Conservation (phyloP, 2,888 invertebrate species). For the Hipparchia semele region DNA sequence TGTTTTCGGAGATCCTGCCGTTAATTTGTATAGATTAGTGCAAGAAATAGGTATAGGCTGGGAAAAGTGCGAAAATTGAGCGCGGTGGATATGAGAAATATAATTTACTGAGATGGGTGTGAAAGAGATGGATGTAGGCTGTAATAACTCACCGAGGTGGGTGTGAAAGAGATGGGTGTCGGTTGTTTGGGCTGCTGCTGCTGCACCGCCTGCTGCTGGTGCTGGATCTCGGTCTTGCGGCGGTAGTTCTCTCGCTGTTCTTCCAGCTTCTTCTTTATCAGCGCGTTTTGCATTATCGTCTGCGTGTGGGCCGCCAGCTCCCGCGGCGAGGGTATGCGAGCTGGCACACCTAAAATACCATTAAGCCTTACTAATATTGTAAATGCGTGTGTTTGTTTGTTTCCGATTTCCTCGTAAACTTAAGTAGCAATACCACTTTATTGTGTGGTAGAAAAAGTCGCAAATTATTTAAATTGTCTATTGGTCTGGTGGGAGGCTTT, state of each 20-base stretch:
- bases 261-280: slow-evolving; percentile 94
- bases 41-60: background rate
- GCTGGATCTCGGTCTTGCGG: slow-evolving; percentile 86
- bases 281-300: slow-evolving; percentile 92
- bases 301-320: slow-evolving; percentile 94
- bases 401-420: too few species aligned
- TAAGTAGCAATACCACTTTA: too few species aligned
- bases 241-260: slow-evolving; percentile 93
- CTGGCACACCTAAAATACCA: slow-evolving; percentile 82
- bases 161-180: slow-evolving; percentile 92
- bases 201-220: slow-evolving; percentile 60
- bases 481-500: too few species aligned
- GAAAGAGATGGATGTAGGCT: background rate
- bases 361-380: too few species aligned
- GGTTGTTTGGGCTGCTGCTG: slow-evolving; percentile 65
- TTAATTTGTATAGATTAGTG: too few species aligned
- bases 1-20: too few species aligned
- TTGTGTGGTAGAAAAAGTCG: too few species aligned
- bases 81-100: too few species aligned
- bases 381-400: too few species aligned
- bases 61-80: too few species aligned
- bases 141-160: slow-evolving; percentile 85
- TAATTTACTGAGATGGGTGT: background rate
- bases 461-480: too few species aligned
- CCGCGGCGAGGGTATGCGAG: slow-evolving; percentile 91